Conservation (phyloP, 1,140 invertebrate genomes). For the Lepidostoma basale region DNA sequence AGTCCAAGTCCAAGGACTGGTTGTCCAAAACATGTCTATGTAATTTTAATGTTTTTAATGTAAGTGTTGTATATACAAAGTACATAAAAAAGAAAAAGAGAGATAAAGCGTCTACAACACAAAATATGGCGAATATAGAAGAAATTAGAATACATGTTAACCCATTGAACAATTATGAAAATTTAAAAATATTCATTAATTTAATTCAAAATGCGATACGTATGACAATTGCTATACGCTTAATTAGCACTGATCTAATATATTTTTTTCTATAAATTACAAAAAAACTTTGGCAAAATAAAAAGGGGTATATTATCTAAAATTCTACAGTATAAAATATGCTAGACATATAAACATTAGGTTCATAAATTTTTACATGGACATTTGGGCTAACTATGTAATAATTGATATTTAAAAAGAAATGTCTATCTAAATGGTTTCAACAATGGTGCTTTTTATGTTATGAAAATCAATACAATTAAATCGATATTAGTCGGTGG, state of each 20-base stretch:
- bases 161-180: background rate
- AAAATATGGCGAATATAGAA: too few relatives aligned
- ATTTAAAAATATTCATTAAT: background rate
- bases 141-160: background rate
- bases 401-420: background rate
- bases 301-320: background rate
- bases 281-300: background rate
- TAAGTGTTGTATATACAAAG: too few relatives aligned
- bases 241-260: background rate
- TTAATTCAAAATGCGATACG: background rate
- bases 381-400: conserved; percentile 14
- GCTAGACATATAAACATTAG: conserved; percentile 12
- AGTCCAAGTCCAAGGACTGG: too few relatives aligned
- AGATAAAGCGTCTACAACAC: too few relatives aligned
- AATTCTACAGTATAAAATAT: background rate
- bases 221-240: background rate
- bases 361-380: conserved; percentile 18
- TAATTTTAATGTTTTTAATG: too few relatives aligned
- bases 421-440: conserved; percentile 1
- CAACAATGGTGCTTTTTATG: background rate
- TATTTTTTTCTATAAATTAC: background rate
- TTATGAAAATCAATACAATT: too few relatives aligned
- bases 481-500: too few relatives aligned
- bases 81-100: too few relatives aligned
- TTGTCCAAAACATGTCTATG: too few relatives aligned